These are phyloP conservation scores for Trachelus tabidus DNA, from an alignment of 2,888 invertebrate genomes.

Conservation along the genomic window DNA sequence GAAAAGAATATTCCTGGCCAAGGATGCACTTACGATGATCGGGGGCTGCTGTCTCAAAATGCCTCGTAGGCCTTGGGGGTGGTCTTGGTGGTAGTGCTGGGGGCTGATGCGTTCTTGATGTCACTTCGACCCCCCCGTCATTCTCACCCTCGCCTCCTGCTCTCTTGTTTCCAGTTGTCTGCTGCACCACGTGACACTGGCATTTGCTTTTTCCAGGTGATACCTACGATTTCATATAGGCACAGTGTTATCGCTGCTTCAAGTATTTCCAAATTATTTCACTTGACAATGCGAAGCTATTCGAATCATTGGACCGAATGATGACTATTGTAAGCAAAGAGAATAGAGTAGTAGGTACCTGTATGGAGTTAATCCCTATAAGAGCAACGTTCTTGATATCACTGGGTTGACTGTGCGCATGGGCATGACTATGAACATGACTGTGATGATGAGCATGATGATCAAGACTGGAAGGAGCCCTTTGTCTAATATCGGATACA, in stretches of 20 bases:
- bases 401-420: constrained; percentile 29
- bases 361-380: constrained; percentile 52
- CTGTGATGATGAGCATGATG: constrained; percentile 34
- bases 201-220: constrained; percentile 53
- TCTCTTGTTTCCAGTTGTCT: constrained; percentile 41
- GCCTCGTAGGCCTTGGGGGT: constrained; percentile 59
- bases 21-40: constrained; percentile 52
- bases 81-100: constrained; percentile 62
- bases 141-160: constrained; percentile 46
- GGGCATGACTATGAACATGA: constrained; percentile 25
- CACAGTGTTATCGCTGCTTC: background rate
- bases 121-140: constrained; percentile 50
- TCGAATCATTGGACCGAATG: background rate
- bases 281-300: background rate
- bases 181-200: constrained; percentile 59
- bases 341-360: constrained; percentile 36
- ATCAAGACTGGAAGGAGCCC: constrained; percentile 24
- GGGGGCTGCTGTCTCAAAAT: constrained; percentile 52
- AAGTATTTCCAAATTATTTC: background rate
- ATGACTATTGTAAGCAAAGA: background rate
- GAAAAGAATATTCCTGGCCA: background rate
- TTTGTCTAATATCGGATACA: constrained; percentile 38
- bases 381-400: constrained; percentile 49
- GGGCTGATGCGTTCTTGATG: constrained; percentile 59
- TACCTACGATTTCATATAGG: constrained; percentile 26